Percentiles rank a stretch among this genome's conserved stretches.
Conservation (phyloP, 2,888 invertebrate genomes). For the Cheilosia grossa region DNA sequence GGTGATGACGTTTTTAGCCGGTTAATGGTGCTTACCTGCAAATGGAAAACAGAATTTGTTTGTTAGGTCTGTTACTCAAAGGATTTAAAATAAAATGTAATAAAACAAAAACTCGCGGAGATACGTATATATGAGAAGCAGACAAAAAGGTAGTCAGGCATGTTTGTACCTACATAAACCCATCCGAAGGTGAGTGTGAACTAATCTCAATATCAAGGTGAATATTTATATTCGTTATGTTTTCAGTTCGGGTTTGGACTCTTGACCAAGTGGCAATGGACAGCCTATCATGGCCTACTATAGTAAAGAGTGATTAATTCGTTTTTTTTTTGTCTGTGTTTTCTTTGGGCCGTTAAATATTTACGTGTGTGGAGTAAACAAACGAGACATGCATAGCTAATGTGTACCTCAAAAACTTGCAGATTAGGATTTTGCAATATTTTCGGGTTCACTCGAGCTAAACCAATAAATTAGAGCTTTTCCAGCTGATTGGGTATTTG, state of each 20-base stretch:
- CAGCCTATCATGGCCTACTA: neutral
- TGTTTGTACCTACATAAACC: neutral
- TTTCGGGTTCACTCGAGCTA: constrained; percentile 2
- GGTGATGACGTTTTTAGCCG: constrained; percentile 4
- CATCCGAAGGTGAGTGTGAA: constrained; percentile 40
- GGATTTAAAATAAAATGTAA: constrained; percentile 23
- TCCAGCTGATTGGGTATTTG: constrained; percentile 28
- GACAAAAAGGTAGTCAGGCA: neutral
- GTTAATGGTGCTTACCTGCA: constrained; percentile 41
- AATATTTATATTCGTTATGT: constrained; percentile 19
- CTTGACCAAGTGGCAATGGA: constrained; percentile 48
- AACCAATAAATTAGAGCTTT: constrained; percentile 18
- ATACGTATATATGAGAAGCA: neutral
- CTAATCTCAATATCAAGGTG: constrained; percentile 45
- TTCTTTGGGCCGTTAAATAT: constrained; percentile 9
- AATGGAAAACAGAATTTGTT: constrained; percentile 17
- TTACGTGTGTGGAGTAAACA: neutral
- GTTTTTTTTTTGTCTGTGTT: neutral
- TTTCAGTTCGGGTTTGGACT: constrained; percentile 25
- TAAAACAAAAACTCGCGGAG: neutral
- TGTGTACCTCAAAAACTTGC: constrained; percentile 11
- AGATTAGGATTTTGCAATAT: constrained; percentile 39
- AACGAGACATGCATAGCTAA: constrained; percentile 33
- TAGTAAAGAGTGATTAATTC: constrained; percentile 30
- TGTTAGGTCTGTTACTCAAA: neutral